Evolutionary conservation across 2,113 vertebrate genomes (phyloP), one percentile per base, ranked within the genome.

Genomic region (Gnathonemus echidnorhynchus): DNA sequence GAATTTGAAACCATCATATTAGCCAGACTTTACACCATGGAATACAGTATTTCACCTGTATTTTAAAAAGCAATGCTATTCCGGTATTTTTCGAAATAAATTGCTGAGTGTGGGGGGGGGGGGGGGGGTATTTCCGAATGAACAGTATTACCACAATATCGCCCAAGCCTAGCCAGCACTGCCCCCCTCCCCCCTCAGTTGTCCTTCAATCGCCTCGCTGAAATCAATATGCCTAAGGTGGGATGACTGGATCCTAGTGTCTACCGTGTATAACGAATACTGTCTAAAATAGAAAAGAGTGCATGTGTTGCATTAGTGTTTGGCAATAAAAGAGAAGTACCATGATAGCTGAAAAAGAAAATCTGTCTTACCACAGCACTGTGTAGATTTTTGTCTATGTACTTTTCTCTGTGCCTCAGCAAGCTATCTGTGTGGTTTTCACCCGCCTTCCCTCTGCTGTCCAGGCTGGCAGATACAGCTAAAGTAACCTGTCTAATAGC

Each of bases 401-500:
- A 70, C n/a, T 70, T 70, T 70, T 70, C n/a, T 13, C n/a, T 31
- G 62, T 27, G 62, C 62, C 10, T 70, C n/a, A 4, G 10, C 62
- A 70, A 70, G n/a, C 27, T 31, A 31, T 66, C 58, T 10, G n/a
- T n/a, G 3, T 66, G 58, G 62, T 27, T 70, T 70, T 62, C 50
- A 84, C 70, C 70, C 39, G 49, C 2, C 0, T 11, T 31, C n/a
- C 62, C 62, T 31, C 10, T 15, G 62, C 62, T 31, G 27, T 31
- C 62, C n/a, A 31, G 10, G 27, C 27, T 70, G 39, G 42, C 46
- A 86, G 45, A 49, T 49, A 52, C 86, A 85, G 87, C 87, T 89
- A 89, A 86, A 89, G 88, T 70, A 88, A 21, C 62, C 53, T 89
- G 58, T 24, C 88, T 56, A 86, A 89, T 89, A 91, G 50, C 17